phyloP scores from a whole-genome alignment of 2,888 invertebrate genomes.

The Timema podura region DNA sequence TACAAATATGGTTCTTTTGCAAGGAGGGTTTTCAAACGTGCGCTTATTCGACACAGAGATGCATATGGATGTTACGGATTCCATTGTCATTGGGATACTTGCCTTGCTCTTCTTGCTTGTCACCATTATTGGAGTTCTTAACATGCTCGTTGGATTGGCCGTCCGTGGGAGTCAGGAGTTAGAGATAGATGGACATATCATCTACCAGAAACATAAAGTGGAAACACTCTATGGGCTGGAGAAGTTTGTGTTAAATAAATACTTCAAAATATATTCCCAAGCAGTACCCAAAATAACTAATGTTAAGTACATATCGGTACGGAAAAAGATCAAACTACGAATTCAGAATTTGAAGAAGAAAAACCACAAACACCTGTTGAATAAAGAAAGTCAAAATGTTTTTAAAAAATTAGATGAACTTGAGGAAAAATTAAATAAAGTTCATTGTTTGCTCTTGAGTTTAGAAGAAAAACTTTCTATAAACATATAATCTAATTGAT shows the following conservation, averaged over 20 bases:
- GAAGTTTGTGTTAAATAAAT: background rate
- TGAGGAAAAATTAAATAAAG: background rate
- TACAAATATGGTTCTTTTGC: conserved; percentile 1
- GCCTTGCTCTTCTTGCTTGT: background rate
- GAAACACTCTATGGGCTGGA: conserved; percentile 13
- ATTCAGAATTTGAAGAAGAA: conserved; percentile 9
- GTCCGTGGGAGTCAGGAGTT: conserved; percentile 8
- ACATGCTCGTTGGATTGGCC: conserved; percentile 11
- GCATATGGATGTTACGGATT: background rate
- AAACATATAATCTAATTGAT: too few relatives aligned
- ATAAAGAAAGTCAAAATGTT: conserved; percentile 6
- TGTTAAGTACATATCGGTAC: conserved; percentile 3
- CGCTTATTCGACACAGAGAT: background rate
- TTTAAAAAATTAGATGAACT: background rate
- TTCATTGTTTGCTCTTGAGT: too few relatives aligned
- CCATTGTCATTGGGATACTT: conserved; percentile 9
- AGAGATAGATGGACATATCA: background rate
- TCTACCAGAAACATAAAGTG: conserved; percentile 11
- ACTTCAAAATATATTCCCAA: background rate
- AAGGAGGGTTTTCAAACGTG: conserved; percentile 4
- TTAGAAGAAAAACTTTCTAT: too few relatives aligned
- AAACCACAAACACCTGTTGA: background rate
- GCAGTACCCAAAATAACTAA: conserved; percentile 1
- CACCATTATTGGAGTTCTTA: conserved; percentile 7
- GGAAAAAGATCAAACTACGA: conserved; percentile 2